Base-by-base conservation (phyloP, 2,113 vertebrate genomes). In the Tautogolabrus adspersus region DNA sequence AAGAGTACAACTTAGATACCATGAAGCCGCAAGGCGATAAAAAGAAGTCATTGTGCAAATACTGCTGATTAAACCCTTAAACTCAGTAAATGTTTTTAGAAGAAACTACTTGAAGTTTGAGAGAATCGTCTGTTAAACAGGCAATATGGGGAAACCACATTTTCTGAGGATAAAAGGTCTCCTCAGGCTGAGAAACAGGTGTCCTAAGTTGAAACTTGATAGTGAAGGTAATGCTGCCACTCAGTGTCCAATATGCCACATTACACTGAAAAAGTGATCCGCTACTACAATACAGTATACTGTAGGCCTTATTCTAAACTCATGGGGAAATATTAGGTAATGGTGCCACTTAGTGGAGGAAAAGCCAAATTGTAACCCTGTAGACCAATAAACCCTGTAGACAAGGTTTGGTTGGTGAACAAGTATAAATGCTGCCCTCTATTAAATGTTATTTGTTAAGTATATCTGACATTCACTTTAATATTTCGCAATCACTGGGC, bases 161-260 rank as follows among this genome's bases (percentile, higher is more conserved):
- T 26, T 22, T 15, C n/a, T 54, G 6, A 10, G 42, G 60, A 23
- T 68, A 55, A 73, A 56, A 66, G 52, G 49, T 67, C 44, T 75
- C 26, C n/a, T 34, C 21, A 59, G 54, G 16, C 26, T 47, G 4
- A 62, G 51, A 66, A 82, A 88, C 85, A 88, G 80, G 86, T 82
- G 80, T 82, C 37, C 46, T 13, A 8, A 49, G 30, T 4, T 63
- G 12, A 7, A 26, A 82, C 15, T 61, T n/a, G 2, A 79, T 49
- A 60, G 21, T 42, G 73, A 82, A 58, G 57, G 7, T 44, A 19
- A 77, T 26, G 55, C 75, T 84, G 86, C 88, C 92, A 75, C 82
- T 40, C 37, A 59, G 85, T 82, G 91, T 75, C 54, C n/a, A 60
- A 0, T 37, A 37, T 6, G n/a, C 18, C 19, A 22, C 22, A 89